Percentiles rank a stretch among this genome's conserved stretches.
phyloP scores from a whole-genome alignment of 2,797 vertebrate genomes.

The Hemibagrus guttatus region DNA sequence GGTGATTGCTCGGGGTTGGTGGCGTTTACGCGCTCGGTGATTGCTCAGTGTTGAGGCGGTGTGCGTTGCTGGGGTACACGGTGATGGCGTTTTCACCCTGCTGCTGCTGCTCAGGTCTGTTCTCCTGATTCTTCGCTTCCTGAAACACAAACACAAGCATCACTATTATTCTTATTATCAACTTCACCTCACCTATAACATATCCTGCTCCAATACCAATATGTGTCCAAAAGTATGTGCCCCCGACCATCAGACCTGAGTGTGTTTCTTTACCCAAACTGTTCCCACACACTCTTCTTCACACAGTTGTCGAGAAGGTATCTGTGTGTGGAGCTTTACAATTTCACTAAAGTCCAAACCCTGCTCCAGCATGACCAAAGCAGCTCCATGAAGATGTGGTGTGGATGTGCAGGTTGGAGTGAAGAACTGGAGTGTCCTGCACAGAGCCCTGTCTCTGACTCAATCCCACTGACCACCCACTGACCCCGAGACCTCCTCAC shows the following conservation, averaged over 20 bases:
- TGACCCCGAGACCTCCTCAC: too few relatives aligned
- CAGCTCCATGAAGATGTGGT: too few relatives aligned
- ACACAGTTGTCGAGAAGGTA: too few relatives aligned
- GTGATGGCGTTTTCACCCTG: constrained; percentile 58
- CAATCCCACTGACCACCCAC: too few relatives aligned
- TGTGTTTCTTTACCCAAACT: background rate
- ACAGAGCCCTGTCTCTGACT: too few relatives aligned
- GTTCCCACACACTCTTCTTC: too few relatives aligned
- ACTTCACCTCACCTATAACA: background rate
- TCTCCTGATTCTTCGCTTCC: constrained; percentile 87
- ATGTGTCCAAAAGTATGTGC: background rate
- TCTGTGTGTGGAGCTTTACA: too few relatives aligned
- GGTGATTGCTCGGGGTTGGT: constrained; percentile 69
- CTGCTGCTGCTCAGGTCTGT: constrained; percentile 66
- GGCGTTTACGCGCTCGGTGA: constrained; percentile 63
- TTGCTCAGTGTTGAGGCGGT: constrained; percentile 69
- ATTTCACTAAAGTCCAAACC: too few relatives aligned
- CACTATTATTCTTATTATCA: background rate
- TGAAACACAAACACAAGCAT: constrained; percentile 62
- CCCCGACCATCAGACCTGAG: background rate
- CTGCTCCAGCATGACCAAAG: too few relatives aligned
- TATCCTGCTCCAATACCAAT: background rate
- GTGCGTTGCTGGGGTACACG: constrained; percentile 56
- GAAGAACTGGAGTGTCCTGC: too few relatives aligned
- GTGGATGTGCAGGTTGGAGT: too few relatives aligned